A percentile compares a stretch with the other conserved stretches of the same genome.
Conservation (phyloP, 53 echinoderm and acorn worm genomes). For the Stichopus horrens region DNA sequence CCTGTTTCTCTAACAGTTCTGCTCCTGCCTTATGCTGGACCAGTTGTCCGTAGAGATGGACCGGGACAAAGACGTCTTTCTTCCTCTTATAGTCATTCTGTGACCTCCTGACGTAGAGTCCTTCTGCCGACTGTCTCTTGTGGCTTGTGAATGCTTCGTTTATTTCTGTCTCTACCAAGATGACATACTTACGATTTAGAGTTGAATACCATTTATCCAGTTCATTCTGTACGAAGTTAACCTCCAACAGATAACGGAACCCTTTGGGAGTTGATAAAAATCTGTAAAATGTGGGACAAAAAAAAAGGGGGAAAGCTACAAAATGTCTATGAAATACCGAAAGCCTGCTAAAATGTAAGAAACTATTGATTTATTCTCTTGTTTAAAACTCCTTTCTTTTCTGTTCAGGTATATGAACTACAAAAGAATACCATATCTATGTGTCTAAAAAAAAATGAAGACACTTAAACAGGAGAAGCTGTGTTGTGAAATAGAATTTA, state of each 20-base stretch:
- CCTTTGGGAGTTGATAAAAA: slow-evolving; percentile 94
- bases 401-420: too few relatives aligned
- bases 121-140: slow-evolving; percentile 67
- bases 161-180: slow-evolving; percentile 85
- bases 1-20: slow-evolving; percentile 89
- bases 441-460: too few relatives aligned
- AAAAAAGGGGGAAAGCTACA: neutral
- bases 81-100: slow-evolving; percentile 62
- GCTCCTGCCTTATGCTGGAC: slow-evolving; percentile 81
- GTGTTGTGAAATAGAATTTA: too few relatives aligned
- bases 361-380: too few relatives aligned
- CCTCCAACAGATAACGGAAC: slow-evolving; percentile 91
- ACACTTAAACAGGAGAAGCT: too few relatives aligned
- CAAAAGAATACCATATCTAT: too few relatives aligned
- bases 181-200: slow-evolving; percentile 89
- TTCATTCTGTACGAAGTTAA: slow-evolving; percentile 93
- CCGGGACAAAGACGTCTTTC: slow-evolving; percentile 90
- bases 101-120: slow-evolving; percentile 74
- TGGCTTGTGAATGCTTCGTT: slow-evolving; percentile 93
- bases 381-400: too few relatives aligned
- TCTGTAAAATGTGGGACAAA: slow-evolving; percentile 37
- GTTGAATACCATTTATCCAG: slow-evolving; percentile 87
- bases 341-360: too few relatives aligned
- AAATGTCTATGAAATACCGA: too few relatives aligned
- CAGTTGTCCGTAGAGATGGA: slow-evolving; percentile 89